Evolutionary conservation across 92 coral and sea anemone genomes (phyloP), one percentile per base, ranked within the genome.

Genomic region (Palythoa heliodiscus): DNA sequence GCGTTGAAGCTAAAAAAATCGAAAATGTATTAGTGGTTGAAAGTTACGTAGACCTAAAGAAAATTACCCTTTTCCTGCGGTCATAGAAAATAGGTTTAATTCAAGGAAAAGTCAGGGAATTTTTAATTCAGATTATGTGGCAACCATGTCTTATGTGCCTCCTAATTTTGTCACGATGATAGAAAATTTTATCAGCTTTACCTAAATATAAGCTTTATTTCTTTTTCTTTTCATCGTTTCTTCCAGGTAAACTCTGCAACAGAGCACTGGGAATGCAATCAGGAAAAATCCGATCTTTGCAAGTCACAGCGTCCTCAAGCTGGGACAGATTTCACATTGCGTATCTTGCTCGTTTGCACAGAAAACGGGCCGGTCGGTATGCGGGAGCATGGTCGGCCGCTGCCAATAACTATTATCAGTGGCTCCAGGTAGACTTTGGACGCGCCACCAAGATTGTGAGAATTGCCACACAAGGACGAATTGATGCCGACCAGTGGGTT

Each of bases 371-470:
- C 25, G 90, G 92, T 7, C 66, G 87, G 7, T 83, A 50, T 43
- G 50, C 74, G 15, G 95, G 95, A 14, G 89, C 87, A 7, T 92
- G 96, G 96, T 83, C 87, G 14, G 92, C 96, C 11, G 84, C 75
- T 17, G 71, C 89, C 14, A 86, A 88, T 70, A 90, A 90, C 71
- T 73, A 88, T 71, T 90, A 39, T 71, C 93, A 90, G 68, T 90
- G 84, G 85, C 87, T 87, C 43, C 90, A 87, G 66, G 88, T 90
- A 10, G 87, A 90, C 83, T 76, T 90, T 24, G 58, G 20, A 10
- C 90, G 78, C 64, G 88, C 90, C 10, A 73, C 90, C 7, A 90
- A 82, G 71, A 73, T 90, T 38, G 86, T 86, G 7, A 86, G 93
- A 35, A 83, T 90, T 22, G 83, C 86, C 20, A 83, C 90, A 14